Base-by-base conservation (phyloP, 2,888 invertebrate species). In the Sinodicranocentrus sp. region DNA sequence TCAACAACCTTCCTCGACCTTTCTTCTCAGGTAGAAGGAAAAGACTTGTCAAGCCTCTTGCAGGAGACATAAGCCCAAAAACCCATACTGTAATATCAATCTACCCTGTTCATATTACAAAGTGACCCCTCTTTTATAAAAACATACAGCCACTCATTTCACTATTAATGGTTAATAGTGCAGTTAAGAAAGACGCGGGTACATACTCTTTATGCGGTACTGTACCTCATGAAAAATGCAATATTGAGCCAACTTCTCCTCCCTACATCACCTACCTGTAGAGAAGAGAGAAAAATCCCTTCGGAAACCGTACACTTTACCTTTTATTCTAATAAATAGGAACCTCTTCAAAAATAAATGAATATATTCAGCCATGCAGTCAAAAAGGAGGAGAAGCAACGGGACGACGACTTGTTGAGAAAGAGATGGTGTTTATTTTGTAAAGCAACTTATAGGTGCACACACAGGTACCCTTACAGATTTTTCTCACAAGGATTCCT, bases 1-100 rank as follows among this genome's bases (percentile, higher is more conserved):
- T 33, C 59, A 77, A 77, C 68, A 77, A 78, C 70, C 78, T 82
- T 82, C 67, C 23, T 44, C 72, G 63, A 70, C 78, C 80, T 72
- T 67, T 67, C n/a, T 52, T 52, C 25, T 48, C 15, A 23, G 52
- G 33, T 13, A 26, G 52, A 19, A 5, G 33, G 54, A 70, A 6
- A 26, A n/a, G 17, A 48, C 48, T 48, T 17, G 5, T n/a, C n/a
- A n/a, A n/a, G n/a, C n/a, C n/a, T n/a, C n/a, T n/a, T n/a, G n/a
- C n/a, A n/a, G n/a, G n/a, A n/a, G n/a, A n/a, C n/a, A n/a, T n/a
- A n/a, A n/a, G n/a, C n/a, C n/a, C n/a, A n/a, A n/a, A n/a, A n/a
- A n/a, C n/a, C n/a, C n/a, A n/a, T n/a, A 44, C 67, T 44, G 44
- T 57, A 54, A 70, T 54, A 17, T 5, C 17, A 70, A 10, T 21